Conservation (phyloP, 2,888 invertebrate genomes). For the Sphaeridia pumilis region DNA sequence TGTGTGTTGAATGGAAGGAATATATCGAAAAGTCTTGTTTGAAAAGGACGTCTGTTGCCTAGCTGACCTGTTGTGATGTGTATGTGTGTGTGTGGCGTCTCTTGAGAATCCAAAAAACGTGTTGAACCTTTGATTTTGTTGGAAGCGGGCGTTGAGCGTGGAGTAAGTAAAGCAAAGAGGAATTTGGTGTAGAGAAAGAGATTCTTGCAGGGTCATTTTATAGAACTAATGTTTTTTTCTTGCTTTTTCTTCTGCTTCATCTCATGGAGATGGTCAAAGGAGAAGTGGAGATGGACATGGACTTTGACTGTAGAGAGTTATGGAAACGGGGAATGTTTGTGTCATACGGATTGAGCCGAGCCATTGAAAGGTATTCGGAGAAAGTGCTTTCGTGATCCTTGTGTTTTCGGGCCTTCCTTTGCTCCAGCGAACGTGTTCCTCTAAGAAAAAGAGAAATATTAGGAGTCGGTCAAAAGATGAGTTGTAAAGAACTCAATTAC, state of each 20-base stretch:
- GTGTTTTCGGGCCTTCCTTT: no score
- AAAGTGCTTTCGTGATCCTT: no score
- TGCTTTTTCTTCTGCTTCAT: neutral
- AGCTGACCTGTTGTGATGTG: neutral
- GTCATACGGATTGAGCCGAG: no score
- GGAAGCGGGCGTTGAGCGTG: neutral
- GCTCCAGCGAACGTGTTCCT: no score
- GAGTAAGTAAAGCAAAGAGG: neutral
- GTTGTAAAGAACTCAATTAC: slow-evolving; percentile 21
- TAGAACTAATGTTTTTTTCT: neutral
- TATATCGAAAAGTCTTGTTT: neutral
- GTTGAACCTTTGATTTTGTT: neutral
- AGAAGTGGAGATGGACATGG: no score
- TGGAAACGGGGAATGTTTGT: no score
- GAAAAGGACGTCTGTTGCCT: neutral
- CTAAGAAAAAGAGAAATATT: no score
- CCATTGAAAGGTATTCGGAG: no score
- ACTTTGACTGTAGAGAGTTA: no score
- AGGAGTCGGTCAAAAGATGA: slow-evolving; percentile 22
- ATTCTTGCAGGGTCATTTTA: neutral
- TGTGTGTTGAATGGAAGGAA: neutral
- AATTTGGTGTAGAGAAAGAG: neutral
- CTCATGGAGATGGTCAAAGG: no score
- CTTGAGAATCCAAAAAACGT: neutral
- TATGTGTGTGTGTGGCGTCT: no score